Base-by-base conservation (phyloP, 53 echinoderm and acorn worm genomes). In the Patiria pectinifera region DNA sequence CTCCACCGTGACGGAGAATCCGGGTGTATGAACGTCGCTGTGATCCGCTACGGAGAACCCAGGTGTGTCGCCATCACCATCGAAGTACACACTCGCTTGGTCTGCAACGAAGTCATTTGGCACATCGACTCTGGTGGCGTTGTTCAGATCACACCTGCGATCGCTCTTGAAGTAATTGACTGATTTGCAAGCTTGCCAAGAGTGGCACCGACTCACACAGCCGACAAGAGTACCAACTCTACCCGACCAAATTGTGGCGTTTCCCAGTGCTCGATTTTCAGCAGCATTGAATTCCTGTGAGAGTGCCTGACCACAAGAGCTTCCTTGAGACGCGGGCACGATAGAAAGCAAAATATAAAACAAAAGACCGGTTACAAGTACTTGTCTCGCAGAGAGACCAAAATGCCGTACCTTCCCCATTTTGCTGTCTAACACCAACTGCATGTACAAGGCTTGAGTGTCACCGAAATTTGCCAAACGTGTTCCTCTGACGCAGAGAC, bases 121-220 rank as follows among this genome's bases (percentile, higher is more conserved):
- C 7, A 1, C 2, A 69, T 69, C 69, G 21, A 69, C 4, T 69
- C 69, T 2, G 3, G 60, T 61, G 61, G 35, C 25, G 43, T 83
- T 83, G 11, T 61, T 83, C 62, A 83, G 26, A 12, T 83, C 83
- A 16, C 83, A 83, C 23, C 59, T n/a, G 59, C 13, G 59, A 44
- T 83, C 14, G 25, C 0, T 11, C 10, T 62, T 26, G 62, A 59
- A 60, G 62, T 59, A 83, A 22, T 83, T 83, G 22, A 83, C 59
- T n/a, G 83, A 83, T 60, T 61, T 83, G 22, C 83, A 83, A 3
- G 69, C 21, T 4, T 11, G 69, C 10, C 6, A 69, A 3, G 21
- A 69, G 21, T 69, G 69, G 10, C 69, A 69, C 69, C 10, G 6
- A 4, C 10, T 11, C 21, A 69, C 69, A 21, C 69, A 69, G 16